Evolutionary conservation across 37 sponge, comb jelly and placozoan genomes (phyloP), one percentile per base, ranked within the genome.

Genomic region (Theonella swinhoei): DNA sequence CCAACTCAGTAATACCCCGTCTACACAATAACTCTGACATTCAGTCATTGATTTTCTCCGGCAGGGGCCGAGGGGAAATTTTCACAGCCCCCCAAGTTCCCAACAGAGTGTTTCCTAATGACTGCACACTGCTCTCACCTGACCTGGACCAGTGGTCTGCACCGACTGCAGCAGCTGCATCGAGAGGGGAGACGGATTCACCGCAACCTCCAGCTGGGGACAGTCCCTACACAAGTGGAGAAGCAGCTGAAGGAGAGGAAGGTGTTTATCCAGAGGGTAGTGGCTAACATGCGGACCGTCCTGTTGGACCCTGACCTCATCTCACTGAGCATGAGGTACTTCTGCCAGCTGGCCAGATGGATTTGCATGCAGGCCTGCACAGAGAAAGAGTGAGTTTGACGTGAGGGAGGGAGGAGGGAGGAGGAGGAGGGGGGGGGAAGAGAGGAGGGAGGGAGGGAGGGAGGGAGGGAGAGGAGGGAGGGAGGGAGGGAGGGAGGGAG

Each of bases 81-180:
- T n/a, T 9, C 47, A 4, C 28, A 34, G 30, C 64, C 78, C 20
- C 62, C 87, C 61, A 98, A 95, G 74, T 98, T 98, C 61, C 86
- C 92, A 25, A 95, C 98, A 0, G 98, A 98, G 72, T 98, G 98
- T 61, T 98, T 98, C 87, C 79, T 90, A 74, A 62, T 98, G 84
- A 94, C 98, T 0, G 83, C 86, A 0, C 86, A 89, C 42, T 80
- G 89, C 38, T 70, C 87, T 42, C 94, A 98, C 73, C 58, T 98
- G n/a, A 61, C 90, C 22, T 80, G 92, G 26, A 74, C 86, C 35
- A 88, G n/a, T n/a, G n/a, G n/a, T n/a, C n/a, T n/a, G n/a, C n/a
- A n/a, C n/a, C n/a, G n/a, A n/a, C n/a, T n/a, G n/a, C n/a, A n/a
- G n/a, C n/a, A n/a, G n/a, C n/a, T n/a, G n/a, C n/a, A n/a, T n/a